These are phyloP conservation scores for Amphiduros pacificus DNA, from an alignment of 2,888 invertebrate genomes.

Conservation along the genomic window DNA sequence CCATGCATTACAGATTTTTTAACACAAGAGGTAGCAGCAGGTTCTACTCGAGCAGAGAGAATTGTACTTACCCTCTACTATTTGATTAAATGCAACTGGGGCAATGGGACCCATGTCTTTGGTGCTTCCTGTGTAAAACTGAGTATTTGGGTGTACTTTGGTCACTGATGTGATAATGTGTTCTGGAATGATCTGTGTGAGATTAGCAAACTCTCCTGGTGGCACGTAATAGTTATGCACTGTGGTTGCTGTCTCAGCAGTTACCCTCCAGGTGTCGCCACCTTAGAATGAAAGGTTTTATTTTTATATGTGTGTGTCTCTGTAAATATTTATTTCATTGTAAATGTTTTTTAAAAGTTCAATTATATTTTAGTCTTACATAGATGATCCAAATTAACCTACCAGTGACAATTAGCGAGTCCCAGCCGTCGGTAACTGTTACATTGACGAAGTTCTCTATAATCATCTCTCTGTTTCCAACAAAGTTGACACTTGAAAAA, in stretches of 20 bases:
- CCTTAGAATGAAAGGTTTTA: background rate
- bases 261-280: background rate
- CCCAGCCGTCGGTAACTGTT: background rate
- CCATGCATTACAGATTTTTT: no score
- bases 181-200: background rate
- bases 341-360: no score
- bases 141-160: background rate
- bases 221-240: background rate
- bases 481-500: no score
- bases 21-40: no score
- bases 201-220: background rate
- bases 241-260: background rate
- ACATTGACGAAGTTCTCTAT: background rate
- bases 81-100: conserved; percentile 15
- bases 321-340: no score
- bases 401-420: background rate
- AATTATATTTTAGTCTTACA: no score
- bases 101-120: conserved; percentile 2
- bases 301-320: background rate
- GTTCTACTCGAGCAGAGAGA: no score
- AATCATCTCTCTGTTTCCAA: background rate
- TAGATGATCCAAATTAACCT: no score
- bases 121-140: background rate
- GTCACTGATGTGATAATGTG: background rate
- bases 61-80: conserved; percentile 10